Base-by-base conservation (phyloP, 2,888 invertebrate species). In the Scaptomyza parva region DNA sequence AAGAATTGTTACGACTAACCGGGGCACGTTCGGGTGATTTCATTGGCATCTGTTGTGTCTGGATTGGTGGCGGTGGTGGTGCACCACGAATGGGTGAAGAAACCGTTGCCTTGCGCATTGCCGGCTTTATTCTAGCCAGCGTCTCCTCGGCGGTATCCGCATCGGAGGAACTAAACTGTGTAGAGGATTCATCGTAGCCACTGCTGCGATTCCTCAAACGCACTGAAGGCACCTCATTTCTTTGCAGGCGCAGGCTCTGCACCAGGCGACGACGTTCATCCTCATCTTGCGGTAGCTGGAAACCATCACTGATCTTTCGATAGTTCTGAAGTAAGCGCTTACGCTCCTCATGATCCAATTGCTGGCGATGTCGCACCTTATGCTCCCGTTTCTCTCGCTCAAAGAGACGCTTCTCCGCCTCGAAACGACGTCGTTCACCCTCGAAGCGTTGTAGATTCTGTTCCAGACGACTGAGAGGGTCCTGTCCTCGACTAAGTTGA, bases 371-470 rank as follows among this genome's bases (percentile, higher is more conserved):
- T 3, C 90, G 88, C 45, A 89, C 26, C 59, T 90, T 89, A 57
- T 91, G 91, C 22, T 94, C 94, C 7, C 94, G 93, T 78, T 93
- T 92, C 66, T 94, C 92, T 40, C 92, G 92, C 89, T 93, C 93
- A 20, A 90, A 92, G 3, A 89, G 89, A 12, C 92, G 89, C 60
- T 91, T 92, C 55, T 91, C 92, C 3, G 89, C 91, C 88, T 93
- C 93, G 54, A 92, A 92, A 3, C 90, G 89, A 5, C 89, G 76
- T 3, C 92, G 89, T 43, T 92, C 92, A 18, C 89, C 90, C 68
- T 92, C 92, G 44, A 92, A 92, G 4, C 90, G 86, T 18, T 76
- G 83, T 30, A 92, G 67, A 55, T 92, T 92, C 65, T 86, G 87
- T 50, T 92, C 91, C 28, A 92, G 73, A 1, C 91, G 88, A 12